phyloP scores from a whole-genome alignment of 2,113 vertebrate genomes.

The Tylochromis polylepis region DNA sequence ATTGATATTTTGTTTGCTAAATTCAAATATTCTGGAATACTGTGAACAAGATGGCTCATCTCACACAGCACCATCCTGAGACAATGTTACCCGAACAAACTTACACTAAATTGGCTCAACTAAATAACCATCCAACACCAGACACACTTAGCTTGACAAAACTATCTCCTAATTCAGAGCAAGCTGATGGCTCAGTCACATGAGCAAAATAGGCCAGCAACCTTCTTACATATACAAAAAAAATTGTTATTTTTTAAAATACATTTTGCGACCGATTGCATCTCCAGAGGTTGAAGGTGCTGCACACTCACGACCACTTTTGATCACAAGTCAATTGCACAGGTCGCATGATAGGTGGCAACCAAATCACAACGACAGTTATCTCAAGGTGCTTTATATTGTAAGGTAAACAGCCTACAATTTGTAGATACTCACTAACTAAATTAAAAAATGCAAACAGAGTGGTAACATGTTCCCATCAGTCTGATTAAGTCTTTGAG shows the following conservation, averaged over 20 bases:
- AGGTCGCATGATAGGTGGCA: neutral
- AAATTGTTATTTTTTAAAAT: neutral
- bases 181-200: neutral
- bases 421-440: neutral
- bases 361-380: neutral
- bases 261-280: neutral
- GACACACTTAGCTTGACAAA: neutral
- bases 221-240: neutral
- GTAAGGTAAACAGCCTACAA: neutral
- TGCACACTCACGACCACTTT: neutral
- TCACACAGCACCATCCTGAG: neutral
- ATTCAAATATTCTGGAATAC: neutral
- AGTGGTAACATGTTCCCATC: neutral
- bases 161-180: neutral
- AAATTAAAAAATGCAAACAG: neutral
- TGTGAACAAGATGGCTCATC: neutral
- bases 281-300: neutral
- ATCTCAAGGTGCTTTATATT: neutral
- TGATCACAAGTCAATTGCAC: neutral
- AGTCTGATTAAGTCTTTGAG: neutral
- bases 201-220: neutral
- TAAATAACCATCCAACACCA: neutral
- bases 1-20: neutral
- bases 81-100: neutral
- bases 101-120: neutral